Percentiles rank a stretch among this genome's conserved stretches.
Evolutionary conservation across 1,140 invertebrate genomes (phyloP).

Genomic region (Yoshiicerus persimilis): DNA sequence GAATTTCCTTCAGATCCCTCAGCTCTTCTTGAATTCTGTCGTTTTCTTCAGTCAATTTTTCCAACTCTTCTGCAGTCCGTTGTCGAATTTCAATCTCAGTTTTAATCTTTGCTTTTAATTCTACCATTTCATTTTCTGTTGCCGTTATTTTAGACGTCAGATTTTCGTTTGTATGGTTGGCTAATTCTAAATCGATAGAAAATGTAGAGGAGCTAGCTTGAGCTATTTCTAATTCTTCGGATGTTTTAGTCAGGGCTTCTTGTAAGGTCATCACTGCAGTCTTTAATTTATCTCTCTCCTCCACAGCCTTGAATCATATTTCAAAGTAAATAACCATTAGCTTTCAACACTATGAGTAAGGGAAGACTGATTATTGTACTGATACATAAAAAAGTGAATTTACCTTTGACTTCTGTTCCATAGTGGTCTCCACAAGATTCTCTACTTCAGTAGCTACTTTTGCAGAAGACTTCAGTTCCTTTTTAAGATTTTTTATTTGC

Average conservation of each 20-base stretch:
- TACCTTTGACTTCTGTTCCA: constrained; percentile 41
- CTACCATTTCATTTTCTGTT: constrained; percentile 33
- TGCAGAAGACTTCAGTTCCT: constrained; percentile 31
- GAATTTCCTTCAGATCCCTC: constrained; percentile 33
- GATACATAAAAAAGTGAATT: background rate
- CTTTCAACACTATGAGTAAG: too few species aligned
- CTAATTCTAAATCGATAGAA: constrained; percentile 32
- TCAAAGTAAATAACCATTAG: too few species aligned
- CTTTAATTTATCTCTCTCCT: constrained; percentile 36
- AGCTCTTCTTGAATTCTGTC: constrained; percentile 23
- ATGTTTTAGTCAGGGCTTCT: constrained; percentile 24
- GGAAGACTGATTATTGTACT: too few species aligned
- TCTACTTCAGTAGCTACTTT: constrained; percentile 32
- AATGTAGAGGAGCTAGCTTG: background rate
- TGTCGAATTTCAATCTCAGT: constrained; percentile 21
- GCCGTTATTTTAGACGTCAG: background rate
- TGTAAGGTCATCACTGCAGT: constrained; percentile 11
- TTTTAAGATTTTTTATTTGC: constrained; percentile 34
- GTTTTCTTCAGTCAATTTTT: background rate
- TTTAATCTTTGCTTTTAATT: constrained; percentile 30
- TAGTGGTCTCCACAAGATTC: constrained; percentile 32
- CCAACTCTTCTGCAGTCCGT: background rate
- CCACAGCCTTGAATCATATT: constrained; percentile 25
- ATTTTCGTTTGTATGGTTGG: constrained; percentile 28
- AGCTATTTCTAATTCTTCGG: constrained; percentile 33